These are phyloP conservation scores for Gouania willdenowi DNA, from an alignment of 2,797 vertebrate species.

Conservation along the genomic window DNA sequence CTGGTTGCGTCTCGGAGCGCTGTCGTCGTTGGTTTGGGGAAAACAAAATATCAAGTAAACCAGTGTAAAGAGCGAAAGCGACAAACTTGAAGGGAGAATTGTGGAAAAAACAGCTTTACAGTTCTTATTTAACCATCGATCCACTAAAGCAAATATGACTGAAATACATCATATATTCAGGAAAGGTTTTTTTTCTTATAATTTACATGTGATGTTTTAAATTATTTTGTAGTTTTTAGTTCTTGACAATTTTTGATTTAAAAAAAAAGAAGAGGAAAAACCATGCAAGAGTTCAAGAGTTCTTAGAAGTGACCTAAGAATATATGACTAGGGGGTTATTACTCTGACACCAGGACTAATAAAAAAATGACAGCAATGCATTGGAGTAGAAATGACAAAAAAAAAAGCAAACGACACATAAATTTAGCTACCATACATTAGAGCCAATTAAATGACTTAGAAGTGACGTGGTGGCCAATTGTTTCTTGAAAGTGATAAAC, in stretches of 20 bases:
- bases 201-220: conserved; percentile 11
- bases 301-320: conserved; percentile 46
- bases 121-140: conserved; percentile 16
- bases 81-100: background rate
- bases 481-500: conserved; percentile 45
- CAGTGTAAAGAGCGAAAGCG: conserved; percentile 25
- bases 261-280: no score
- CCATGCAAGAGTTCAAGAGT: conserved; percentile 33
- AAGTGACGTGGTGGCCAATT: conserved; percentile 55
- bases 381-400: conserved; percentile 59
- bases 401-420: conserved; percentile 51
- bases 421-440: conserved; percentile 59
- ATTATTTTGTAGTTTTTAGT: conserved; percentile 14
- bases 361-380: conserved; percentile 50
- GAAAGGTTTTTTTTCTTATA: conserved; percentile 19
- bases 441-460: conserved; percentile 59
- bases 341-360: no score
- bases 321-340: no score
- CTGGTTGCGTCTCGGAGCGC: conserved; percentile 51
- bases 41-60: conserved; percentile 13
- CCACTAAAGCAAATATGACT: conserved; percentile 9
- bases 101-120: conserved; percentile 10
- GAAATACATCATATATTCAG: conserved; percentile 23
- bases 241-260: conserved; percentile 23
- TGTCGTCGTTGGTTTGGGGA: conserved; percentile 30